phyloP scores from a whole-genome alignment of 2,888 invertebrate genomes.

The Margaritifera margaritifera region DNA sequence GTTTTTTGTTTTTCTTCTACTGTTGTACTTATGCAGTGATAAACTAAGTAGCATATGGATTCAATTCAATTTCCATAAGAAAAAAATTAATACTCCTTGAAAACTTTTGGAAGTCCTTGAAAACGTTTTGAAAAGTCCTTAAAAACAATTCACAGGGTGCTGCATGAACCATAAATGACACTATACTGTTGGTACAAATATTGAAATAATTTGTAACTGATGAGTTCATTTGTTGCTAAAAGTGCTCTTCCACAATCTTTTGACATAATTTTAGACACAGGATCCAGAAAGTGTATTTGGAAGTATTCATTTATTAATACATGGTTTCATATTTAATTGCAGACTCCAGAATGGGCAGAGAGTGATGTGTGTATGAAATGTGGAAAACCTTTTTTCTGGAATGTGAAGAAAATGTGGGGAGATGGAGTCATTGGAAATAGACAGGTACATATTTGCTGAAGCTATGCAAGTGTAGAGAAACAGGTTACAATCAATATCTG shows the following conservation, averaged over 20 bases:
- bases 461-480: neutral
- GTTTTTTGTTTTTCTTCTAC: no score
- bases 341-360: conserved; percentile 96
- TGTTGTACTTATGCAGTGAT: no score
- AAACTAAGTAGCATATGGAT: no score
- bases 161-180: no score
- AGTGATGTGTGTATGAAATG: conserved; percentile 96
- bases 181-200: no score
- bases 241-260: neutral
- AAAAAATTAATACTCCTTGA: no score
- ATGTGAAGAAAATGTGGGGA: conserved; percentile 98
- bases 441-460: conserved; percentile 75
- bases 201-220: neutral
- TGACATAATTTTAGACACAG: neutral
- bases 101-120: no score
- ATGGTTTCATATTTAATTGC: conserved; percentile 16
- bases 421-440: conserved; percentile 89
- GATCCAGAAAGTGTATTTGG: neutral
- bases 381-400: conserved; percentile 98
- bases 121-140: no score
- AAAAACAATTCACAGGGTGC: no score
- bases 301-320: neutral
- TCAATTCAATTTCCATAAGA: no score
- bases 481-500: no score
- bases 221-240: neutral